phyloP scores from a whole-genome alignment of 1,140 invertebrate genomes.

The Eurosta solidaginis region DNA sequence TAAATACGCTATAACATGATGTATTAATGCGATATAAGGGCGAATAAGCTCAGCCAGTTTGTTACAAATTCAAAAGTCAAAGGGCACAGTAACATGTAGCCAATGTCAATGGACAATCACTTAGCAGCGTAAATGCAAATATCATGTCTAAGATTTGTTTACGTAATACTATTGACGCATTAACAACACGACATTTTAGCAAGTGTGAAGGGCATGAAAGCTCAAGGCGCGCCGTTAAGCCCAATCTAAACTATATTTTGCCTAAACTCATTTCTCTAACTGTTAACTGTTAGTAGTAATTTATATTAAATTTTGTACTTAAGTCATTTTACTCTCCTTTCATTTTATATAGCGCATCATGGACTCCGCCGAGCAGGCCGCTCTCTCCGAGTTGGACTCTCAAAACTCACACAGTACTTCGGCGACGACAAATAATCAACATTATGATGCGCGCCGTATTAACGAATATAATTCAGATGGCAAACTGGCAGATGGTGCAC shows the following conservation, averaged over 20 bases:
- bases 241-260: too few relatives aligned
- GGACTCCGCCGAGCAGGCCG: slow-evolving; percentile 84
- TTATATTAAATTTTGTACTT: not conserved
- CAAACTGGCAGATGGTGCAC: slow-evolving; percentile 67
- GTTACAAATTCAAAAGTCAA: not conserved
- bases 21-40: too few relatives aligned
- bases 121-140: not conserved
- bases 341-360: slow-evolving; percentile 73
- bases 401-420: slow-evolving; percentile 60
- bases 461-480: slow-evolving; percentile 75
- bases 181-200: not conserved
- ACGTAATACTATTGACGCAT: not conserved
- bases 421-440: slow-evolving; percentile 57
- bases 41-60: too few relatives aligned
- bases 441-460: slow-evolving; percentile 74
- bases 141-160: not conserved
- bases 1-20: too few relatives aligned
- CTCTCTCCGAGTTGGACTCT: slow-evolving; percentile 67
- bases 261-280: not conserved
- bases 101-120: too few relatives aligned
- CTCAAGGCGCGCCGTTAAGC: too few relatives aligned
- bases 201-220: too few relatives aligned
- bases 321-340: not conserved
- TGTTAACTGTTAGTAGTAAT: not conserved
- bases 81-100: not conserved